phyloP scores from a whole-genome alignment of 2,888 invertebrate species.

The Ectobius pallidus region DNA sequence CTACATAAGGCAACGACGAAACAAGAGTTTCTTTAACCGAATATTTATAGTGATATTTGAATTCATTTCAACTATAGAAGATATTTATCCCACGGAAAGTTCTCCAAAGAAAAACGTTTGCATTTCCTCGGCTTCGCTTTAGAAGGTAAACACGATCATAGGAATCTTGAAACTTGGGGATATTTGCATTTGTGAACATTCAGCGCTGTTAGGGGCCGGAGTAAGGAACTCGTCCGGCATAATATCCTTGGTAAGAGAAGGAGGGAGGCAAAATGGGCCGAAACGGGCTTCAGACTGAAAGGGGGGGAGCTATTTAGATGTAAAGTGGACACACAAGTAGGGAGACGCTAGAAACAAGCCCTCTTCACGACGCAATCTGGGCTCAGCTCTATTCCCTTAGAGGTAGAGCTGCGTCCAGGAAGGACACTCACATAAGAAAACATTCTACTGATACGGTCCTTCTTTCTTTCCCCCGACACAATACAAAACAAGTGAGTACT shows the following conservation, averaged over 20 bases:
- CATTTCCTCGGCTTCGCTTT: neutral
- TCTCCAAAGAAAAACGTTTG: no score
- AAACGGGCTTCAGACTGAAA: neutral
- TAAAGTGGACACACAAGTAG: conserved; percentile 28
- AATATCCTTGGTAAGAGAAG: no score
- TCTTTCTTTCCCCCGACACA: no score
- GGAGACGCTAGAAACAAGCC: conserved; percentile 5
- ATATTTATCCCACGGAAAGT: no score
- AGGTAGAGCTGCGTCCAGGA: no score
- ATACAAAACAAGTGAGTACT: no score
- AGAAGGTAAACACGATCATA: neutral
- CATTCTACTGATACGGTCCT: no score
- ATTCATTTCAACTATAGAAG: no score
- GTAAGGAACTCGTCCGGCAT: neutral
- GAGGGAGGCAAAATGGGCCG: conserved; percentile 28
- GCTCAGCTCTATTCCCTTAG: conserved; percentile 24
- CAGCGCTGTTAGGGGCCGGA: neutral
- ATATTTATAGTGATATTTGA: no score
- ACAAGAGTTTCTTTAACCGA: no score
- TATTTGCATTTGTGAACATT: conserved; percentile 31
- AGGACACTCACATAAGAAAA: no score
- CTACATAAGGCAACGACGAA: no score
- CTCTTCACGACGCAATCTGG: conserved; percentile 26
- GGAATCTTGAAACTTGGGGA: conserved; percentile 21
- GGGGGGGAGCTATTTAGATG: conserved; percentile 35